These are phyloP conservation scores for Drosophila navojoa DNA, from an alignment of 1,140 invertebrate genomes.

Conservation along the genomic window DNA sequence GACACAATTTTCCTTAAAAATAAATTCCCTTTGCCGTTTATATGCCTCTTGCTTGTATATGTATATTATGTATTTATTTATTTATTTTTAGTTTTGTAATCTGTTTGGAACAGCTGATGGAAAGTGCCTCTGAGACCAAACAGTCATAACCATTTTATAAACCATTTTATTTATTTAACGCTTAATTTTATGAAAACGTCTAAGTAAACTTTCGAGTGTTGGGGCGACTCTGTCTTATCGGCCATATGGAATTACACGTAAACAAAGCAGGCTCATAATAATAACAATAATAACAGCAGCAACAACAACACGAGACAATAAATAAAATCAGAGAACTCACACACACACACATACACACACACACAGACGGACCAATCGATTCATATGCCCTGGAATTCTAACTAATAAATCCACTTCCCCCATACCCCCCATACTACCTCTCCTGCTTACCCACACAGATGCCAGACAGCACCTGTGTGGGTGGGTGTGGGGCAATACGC, in stretches of 20 bases:
- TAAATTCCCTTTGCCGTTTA: conserved; percentile 5
- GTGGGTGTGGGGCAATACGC: too few relatives aligned
- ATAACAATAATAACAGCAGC: conserved; percentile 5
- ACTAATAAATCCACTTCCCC: conserved; percentile 20
- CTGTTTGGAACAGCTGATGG: conserved; percentile 11
- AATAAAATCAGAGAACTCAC: conserved; percentile 11
- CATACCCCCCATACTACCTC: not conserved
- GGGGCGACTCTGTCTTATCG: conserved; percentile 19
- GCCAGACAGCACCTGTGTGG: conserved; percentile 20
- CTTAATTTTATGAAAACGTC: conserved; percentile 49
- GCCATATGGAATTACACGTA: conserved; percentile 58
- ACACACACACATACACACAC: not conserved
- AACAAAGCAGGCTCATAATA: conserved; percentile 42
- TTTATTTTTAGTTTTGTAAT: not conserved
- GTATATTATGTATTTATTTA: too few relatives aligned
- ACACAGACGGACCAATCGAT: conserved; percentile 10
- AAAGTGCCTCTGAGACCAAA: not conserved
- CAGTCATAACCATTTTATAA: conserved; percentile 43
- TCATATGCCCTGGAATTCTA: conserved; percentile 55
- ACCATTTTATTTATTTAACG: conserved; percentile 58
- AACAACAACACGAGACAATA: conserved; percentile 3
- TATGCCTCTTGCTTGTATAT: not conserved
- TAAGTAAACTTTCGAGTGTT: conserved; percentile 52
- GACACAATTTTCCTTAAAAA: conserved; percentile 5
- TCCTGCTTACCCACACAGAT: conserved; percentile 8